Evolutionary conservation across 2,888 invertebrate genomes (phyloP), one percentile per base, ranked within the genome.

Genomic region (Caenorhabditis virilis): DNA sequence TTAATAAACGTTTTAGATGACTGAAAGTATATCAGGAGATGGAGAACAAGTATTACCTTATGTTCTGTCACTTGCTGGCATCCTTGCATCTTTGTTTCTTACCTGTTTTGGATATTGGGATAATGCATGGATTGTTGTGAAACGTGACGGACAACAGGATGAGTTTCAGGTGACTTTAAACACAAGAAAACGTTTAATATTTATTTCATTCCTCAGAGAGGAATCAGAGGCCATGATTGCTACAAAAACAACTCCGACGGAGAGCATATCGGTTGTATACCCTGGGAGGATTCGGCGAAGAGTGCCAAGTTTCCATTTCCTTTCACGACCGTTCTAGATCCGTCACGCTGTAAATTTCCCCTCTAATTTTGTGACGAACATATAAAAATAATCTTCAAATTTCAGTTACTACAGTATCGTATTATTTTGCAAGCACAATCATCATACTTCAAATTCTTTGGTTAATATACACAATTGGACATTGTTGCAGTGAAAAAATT

Each of bases 121-220:
- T 33, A 65, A 65, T 45, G 51, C 54, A 5, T 65, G 64, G 64
- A 52, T 59, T 23, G 52, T 59, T 6, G 4, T 58, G 11, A n/a
- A 18, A 9, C 23, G 52, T 6, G 25, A 55, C 13, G 16, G 27
- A 1, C 16, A 33, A 2, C 15, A 41, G 1, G 64, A 59, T 23
- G 59, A 59, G 22, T 52, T 65, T 22, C 59, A 59, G 45, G 64
- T 65, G n/a, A n/a, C n/a, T n/a, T n/a, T n/a, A n/a, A n/a, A n/a
- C n/a, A n/a, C n/a, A n/a, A n/a, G n/a, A n/a, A n/a, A 5, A 5
- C 36, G n/a, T 13, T 15, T 36, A 18, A 39, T 5, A 16, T 16
- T 16, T 7, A 39, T 16, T 13, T 15, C 27, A 4, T 38, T 43
- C 54, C 51, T 38, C 45, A 65, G 64, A 42, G 64, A 43, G 64